These are phyloP conservation scores for Schizopygopsis pylzovi DNA, from an alignment of 2,797 vertebrate genomes.

Conservation along the genomic window DNA sequence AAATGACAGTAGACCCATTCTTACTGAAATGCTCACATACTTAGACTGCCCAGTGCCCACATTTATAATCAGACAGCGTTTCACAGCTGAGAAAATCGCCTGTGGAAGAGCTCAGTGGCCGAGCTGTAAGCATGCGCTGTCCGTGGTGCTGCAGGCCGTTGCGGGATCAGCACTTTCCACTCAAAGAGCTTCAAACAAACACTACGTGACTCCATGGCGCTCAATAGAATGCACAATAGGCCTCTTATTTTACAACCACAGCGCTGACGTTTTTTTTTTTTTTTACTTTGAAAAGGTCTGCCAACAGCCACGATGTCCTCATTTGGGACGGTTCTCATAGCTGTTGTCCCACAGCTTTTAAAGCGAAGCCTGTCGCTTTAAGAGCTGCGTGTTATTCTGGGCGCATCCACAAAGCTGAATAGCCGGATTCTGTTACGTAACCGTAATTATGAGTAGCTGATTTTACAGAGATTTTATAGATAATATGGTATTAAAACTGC, in stretches of 20 bases:
- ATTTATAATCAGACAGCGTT: conserved; percentile 13
- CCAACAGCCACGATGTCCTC: neutral
- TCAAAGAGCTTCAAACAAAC: conserved; percentile 19
- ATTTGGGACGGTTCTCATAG: neutral
- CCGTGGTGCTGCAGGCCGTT: conserved; percentile 74
- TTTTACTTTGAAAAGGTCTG: neutral
- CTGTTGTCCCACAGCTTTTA: neutral
- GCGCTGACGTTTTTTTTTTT: neutral
- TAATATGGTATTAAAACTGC: neutral
- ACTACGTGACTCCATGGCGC: conserved; percentile 1
- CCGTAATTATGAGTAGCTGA: neutral
- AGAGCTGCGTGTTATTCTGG: conserved; percentile 31
- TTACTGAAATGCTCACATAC: neutral
- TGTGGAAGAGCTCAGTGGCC: neutral
- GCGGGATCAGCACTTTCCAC: conserved; percentile 57
- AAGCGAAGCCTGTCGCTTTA: conserved; percentile 53
- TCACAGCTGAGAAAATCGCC: neutral
- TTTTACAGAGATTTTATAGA: neutral
- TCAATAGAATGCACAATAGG: conserved; percentile 19
- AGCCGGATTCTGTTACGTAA: neutral
- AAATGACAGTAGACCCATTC: neutral
- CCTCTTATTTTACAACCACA: conserved; percentile 5
- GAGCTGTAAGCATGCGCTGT: conserved; percentile 68
- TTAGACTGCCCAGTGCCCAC: neutral
- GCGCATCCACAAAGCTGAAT: neutral